phyloP scores from a whole-genome alignment of 2,113 vertebrate species.

The Cricetomys ansorgei region DNA sequence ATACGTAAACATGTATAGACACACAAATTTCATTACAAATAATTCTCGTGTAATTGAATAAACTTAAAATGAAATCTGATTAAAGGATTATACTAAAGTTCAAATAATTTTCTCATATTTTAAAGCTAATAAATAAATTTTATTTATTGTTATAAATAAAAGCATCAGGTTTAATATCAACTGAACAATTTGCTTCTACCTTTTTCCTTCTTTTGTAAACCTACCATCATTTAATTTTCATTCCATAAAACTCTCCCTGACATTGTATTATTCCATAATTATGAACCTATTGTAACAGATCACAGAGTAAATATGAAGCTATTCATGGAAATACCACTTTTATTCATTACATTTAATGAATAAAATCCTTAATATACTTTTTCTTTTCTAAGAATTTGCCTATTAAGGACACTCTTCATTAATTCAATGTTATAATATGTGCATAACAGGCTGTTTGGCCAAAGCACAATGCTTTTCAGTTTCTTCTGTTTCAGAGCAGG shows the following conservation, averaged over 20 bases:
- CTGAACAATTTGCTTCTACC: neutral
- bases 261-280: neutral
- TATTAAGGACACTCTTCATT: neutral
- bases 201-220: neutral
- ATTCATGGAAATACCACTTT: neutral
- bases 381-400: neutral
- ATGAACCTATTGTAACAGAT: neutral
- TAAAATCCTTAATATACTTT: neutral
- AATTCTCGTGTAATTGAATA: neutral
- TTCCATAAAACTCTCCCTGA: neutral
- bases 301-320: neutral
- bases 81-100: neutral
- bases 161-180: neutral
- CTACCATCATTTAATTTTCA: neutral
- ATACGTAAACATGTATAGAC: neutral
- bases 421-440: neutral
- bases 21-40: neutral
- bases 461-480: neutral
- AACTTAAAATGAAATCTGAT: neutral
- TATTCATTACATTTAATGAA: neutral
- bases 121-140: too few relatives aligned
- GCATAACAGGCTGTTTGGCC: neutral
- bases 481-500: neutral
- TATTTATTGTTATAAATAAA: neutral
- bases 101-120: neutral